Evolutionary conservation across 2,888 invertebrate genomes (phyloP).

Genomic region (Protophormia terraenovae): DNA sequence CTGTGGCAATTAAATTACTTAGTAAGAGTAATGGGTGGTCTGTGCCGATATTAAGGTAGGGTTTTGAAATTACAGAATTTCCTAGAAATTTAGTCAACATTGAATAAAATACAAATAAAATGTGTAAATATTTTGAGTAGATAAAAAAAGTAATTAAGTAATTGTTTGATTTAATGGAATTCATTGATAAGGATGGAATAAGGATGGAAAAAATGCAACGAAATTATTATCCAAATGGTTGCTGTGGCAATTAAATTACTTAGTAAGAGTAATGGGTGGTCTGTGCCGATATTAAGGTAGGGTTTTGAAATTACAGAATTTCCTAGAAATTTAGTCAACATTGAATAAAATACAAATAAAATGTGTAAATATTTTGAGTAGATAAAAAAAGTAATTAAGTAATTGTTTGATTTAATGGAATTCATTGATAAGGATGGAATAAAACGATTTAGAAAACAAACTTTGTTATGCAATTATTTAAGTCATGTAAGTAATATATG

Average conservation of each 20-base stretch:
- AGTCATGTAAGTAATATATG: too few relatives aligned
- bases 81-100: conserved; percentile 27
- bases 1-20: conserved; percentile 72
- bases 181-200: too few relatives aligned
- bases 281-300: conserved; percentile 30
- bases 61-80: conserved; percentile 27
- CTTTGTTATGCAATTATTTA: too few relatives aligned
- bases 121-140: not conserved
- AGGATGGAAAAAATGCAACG: conserved; percentile 18
- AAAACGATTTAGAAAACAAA: too few relatives aligned
- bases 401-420: too few relatives aligned
- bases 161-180: too few relatives aligned
- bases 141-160: not conserved
- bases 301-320: conserved; percentile 25
- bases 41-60: conserved; percentile 28
- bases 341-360: too few relatives aligned
- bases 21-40: conserved; percentile 49
- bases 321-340: conserved; percentile 35
- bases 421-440: too few relatives aligned
- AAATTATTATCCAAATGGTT: conserved; percentile 55
- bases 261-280: conserved; percentile 45
- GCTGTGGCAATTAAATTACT: conserved; percentile 73
- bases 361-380: too few relatives aligned
- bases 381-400: too few relatives aligned
- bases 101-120: not conserved